Conservation (phyloP, 2,113 vertebrate species). For the Sebastes fasciatus region DNA sequence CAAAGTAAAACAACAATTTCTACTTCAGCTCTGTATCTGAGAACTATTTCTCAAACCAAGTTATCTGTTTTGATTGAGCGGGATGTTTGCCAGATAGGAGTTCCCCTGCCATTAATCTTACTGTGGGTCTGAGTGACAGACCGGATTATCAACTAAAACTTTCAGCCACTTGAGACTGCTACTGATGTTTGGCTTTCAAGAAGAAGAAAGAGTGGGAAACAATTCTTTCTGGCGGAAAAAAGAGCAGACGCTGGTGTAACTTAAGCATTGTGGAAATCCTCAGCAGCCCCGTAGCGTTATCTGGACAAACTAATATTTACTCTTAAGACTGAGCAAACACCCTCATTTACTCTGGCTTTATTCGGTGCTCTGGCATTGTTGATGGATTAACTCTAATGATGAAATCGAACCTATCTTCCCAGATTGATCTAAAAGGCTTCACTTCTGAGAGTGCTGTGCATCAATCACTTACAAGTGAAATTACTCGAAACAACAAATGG, state of each 20-base stretch:
- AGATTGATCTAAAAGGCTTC: conserved; percentile 66
- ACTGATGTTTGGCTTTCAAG: conserved; percentile 81
- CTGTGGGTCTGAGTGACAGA: conserved; percentile 71
- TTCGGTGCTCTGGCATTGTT: conserved; percentile 73
- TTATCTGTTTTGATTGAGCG: conserved; percentile 71
- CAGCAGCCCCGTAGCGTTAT: conserved; percentile 71
- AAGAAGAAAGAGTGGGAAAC: conserved; percentile 75
- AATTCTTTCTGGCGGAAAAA: conserved; percentile 63
- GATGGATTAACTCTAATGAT: conserved; percentile 80
- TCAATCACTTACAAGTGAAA: conserved; percentile 66
- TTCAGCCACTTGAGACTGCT: conserved; percentile 82
- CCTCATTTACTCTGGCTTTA: conserved; percentile 72
- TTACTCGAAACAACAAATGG: conserved; percentile 23
- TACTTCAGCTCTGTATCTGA: conserved; percentile 31
- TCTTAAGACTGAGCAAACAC: conserved; percentile 73
- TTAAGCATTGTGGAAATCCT: conserved; percentile 76
- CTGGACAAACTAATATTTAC: conserved; percentile 85
- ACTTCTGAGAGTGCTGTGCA: conserved; percentile 43
- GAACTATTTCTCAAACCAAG: conserved; percentile 44
- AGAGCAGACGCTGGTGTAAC: conserved; percentile 73
- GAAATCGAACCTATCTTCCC: conserved; percentile 73
- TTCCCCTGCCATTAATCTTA: conserved; percentile 80
- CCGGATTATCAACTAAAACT: conserved; percentile 79
- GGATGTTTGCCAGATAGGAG: conserved; percentile 74
- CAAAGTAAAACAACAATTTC: neutral